Evolutionary conservation across 2,797 vertebrate genomes (phyloP).

Genomic region (Accipiter superciliosus): DNA sequence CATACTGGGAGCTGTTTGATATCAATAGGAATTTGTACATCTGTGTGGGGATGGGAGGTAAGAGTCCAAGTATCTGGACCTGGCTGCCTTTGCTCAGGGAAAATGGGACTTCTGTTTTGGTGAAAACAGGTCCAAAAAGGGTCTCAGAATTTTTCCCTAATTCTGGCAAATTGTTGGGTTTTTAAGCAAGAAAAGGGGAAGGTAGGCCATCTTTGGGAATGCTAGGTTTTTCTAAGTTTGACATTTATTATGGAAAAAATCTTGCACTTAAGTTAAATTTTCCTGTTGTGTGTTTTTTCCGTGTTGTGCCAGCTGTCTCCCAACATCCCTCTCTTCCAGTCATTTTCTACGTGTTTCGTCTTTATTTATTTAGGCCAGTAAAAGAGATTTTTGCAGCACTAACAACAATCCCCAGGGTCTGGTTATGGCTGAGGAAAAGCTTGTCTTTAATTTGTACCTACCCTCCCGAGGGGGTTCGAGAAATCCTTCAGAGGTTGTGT

Average conservation of each 20-base stretch:
- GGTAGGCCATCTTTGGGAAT: neutral
- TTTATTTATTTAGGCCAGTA: neutral
- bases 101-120: neutral
- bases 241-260: neutral
- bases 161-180: neutral
- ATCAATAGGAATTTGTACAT: neutral
- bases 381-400: neutral
- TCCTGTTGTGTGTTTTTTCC: neutral
- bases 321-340: neutral
- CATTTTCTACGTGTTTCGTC: neutral
- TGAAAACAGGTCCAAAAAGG: neutral
- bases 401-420: neutral
- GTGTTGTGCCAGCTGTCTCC: neutral
- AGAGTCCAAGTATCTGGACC: neutral
- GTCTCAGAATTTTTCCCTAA: neutral
- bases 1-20: neutral
- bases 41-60: neutral
- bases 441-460: neutral
- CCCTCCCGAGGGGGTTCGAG: neutral
- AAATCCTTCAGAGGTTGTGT: neutral
- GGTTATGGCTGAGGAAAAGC: neutral
- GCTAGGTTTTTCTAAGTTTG: neutral
- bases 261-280: neutral
- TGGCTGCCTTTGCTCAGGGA: fast-evolving
- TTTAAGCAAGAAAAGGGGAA: neutral